These are phyloP conservation scores for Drepana falcataria DNA, from an alignment of 2,888 invertebrate species.

Conservation along the genomic window DNA sequence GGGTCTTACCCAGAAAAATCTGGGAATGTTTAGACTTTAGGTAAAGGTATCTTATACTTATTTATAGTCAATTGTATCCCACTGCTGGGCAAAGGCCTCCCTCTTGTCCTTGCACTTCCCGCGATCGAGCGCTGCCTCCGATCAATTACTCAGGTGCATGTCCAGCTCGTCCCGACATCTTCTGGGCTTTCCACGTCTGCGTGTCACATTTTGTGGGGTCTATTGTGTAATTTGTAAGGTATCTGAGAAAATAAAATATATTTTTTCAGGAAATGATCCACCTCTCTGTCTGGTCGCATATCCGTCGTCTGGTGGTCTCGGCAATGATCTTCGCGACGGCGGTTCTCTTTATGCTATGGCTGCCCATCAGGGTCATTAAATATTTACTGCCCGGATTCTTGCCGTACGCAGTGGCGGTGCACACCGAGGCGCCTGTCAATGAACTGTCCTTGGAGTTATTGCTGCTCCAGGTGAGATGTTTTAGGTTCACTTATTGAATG, in stretches of 20 bases:
- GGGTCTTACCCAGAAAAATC: too few relatives aligned
- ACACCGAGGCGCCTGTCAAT: slow-evolving; percentile 91
- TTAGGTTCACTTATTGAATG: background rate
- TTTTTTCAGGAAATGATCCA: slow-evolving; percentile 94
- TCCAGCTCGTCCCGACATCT: too few relatives aligned
- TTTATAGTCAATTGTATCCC: too few relatives aligned
- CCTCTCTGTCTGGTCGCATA: slow-evolving; percentile 93
- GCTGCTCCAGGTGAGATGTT: slow-evolving; percentile 83
- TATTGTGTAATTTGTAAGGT: background rate
- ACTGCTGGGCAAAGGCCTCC: too few relatives aligned
- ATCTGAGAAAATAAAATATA: background rate
- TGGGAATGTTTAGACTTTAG: too few relatives aligned
- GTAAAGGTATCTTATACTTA: too few relatives aligned
- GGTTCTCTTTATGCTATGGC: slow-evolving; percentile 96
- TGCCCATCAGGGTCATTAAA: slow-evolving; percentile 93
- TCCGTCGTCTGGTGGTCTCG: slow-evolving; percentile 93
- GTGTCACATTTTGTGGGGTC: too few relatives aligned
- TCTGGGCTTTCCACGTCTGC: too few relatives aligned
- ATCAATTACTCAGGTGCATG: too few relatives aligned
- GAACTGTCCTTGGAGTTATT: slow-evolving; percentile 96
- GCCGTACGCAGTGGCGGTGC: slow-evolving; percentile 94
- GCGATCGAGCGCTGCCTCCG: too few relatives aligned
- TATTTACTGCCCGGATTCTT: slow-evolving; percentile 90
- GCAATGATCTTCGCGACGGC: slow-evolving; percentile 97
- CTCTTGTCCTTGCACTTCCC: too few relatives aligned